A percentile compares a stretch with the other conserved stretches of the same genome.
phyloP scores from a whole-genome alignment of 2,113 vertebrate genomes.

The Ailuropoda melanoleuca region DNA sequence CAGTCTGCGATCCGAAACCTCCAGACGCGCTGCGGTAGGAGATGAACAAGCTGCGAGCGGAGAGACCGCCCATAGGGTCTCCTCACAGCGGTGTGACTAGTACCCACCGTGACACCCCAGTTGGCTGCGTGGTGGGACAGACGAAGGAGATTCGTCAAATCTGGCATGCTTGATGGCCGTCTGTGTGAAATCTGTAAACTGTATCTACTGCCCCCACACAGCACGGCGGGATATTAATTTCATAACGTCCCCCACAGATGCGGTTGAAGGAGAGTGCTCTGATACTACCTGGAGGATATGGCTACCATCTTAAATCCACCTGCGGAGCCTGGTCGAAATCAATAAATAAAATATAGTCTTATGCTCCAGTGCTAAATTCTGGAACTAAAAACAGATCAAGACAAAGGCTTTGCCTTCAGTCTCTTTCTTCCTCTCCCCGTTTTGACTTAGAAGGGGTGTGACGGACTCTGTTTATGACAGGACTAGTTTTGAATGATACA shows the following conservation, averaged over 20 bases:
- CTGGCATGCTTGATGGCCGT: not conserved
- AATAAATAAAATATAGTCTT: not conserved
- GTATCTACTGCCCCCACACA: not conserved
- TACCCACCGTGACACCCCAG: not conserved
- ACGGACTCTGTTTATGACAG: not conserved
- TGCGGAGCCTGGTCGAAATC: not conserved
- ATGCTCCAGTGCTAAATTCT: not conserved
- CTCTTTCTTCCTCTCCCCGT: not conserved
- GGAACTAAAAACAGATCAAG: not conserved
- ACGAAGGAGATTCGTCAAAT: not conserved
- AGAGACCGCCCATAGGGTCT: not conserved
- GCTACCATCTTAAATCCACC: not conserved
- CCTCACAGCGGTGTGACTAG: not conserved
- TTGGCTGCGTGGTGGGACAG: not conserved
- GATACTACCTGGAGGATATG: not conserved
- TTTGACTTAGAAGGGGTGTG: not conserved
- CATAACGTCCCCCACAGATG: not conserved
- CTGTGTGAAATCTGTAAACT: not conserved
- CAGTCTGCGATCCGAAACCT: rapidly evolving
- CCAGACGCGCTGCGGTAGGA: rapidly evolving
- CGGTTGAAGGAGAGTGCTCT: not conserved
- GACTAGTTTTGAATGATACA: not conserved
- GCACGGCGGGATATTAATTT: not conserved
- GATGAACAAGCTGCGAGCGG: rapidly evolving
- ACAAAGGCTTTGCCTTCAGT: not conserved